Base-by-base conservation (phyloP, 2,888 invertebrate genomes). In the Xestia sexstrigata region DNA sequence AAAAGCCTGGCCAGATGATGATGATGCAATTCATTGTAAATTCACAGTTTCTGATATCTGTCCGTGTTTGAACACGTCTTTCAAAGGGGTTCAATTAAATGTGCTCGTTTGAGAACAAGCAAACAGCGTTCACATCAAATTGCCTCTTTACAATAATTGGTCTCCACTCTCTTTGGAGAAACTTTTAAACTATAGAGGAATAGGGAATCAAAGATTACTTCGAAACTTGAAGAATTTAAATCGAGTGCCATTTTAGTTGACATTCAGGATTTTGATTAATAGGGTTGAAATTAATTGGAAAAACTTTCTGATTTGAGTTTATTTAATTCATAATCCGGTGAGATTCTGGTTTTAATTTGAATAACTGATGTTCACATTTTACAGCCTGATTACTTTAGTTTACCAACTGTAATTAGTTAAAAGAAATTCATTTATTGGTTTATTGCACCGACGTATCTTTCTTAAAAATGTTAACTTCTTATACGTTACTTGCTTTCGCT, bases 121-220 rank as follows among this genome's bases (percentile, higher is more conserved):
- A 92, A 94, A 93, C 92, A 92, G 90, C 89, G 84, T 88, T 88
- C 89, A 88, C 88, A 86, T 91, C 89, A 90, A 94, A 95, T 92
- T 92, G 93, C 90, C 92, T 93, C 87, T 90, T 93, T 91, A 92
- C 87, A 92, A 93, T 94, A 94, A 95, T 94, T 94, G 93, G 91
- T 91, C 89, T 83, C 88, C 91, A 90, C 91, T 93, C 91, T 92
- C 88, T 90, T 91, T 91, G 89, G 84, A 79, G 73, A 89, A 93
- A 91, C 86, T 90, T 93, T 91, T 90, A 88, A 90, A 93, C 89
- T 92, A 90, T 90, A 87, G 89, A 84, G 74, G 72, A 76, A 80
- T 79, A 71, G 84, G 80, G 87, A 87, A 89, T 87, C 85, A 81
- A 77, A 82, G 49, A 70, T 77, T 60, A 70, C 74, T 49, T 71